phyloP scores from a whole-genome alignment of 2,113 vertebrate genomes.

The Corythornis madagascariensis region DNA sequence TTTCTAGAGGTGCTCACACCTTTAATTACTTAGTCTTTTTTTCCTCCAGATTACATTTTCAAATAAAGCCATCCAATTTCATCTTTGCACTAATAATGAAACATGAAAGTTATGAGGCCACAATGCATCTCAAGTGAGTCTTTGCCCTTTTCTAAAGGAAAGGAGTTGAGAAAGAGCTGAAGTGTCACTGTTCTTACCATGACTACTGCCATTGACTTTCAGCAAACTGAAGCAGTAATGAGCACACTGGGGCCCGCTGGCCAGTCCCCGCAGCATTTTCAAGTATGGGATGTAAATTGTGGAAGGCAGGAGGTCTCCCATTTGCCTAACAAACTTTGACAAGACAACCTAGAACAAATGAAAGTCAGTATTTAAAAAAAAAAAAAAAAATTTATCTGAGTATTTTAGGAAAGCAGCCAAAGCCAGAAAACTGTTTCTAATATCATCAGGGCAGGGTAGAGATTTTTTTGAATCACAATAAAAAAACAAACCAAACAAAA shows the following conservation, averaged over 20 bases:
- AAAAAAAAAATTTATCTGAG: background rate
- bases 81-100: background rate
- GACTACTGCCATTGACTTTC: slow-evolving; percentile 94
- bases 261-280: slow-evolving; percentile 92
- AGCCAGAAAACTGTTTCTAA: slow-evolving; percentile 12
- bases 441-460: fast-evolving
- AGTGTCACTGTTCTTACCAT: slow-evolving; percentile 80
- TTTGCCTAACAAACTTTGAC: slow-evolving; percentile 98
- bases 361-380: background rate
- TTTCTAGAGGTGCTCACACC: background rate
- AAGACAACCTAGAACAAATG: slow-evolving; percentile 87
- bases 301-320: slow-evolving; percentile 94
- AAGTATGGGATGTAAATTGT: slow-evolving; percentile 95
- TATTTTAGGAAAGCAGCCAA: slow-evolving; percentile 29
- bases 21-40: background rate
- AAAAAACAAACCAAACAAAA: background rate
- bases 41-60: background rate
- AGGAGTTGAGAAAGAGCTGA: background rate
- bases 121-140: background rate
- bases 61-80: background rate
- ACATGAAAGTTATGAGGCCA: background rate
- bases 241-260: slow-evolving; percentile 92
- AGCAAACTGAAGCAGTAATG: slow-evolving; percentile 98
- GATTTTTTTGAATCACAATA: background rate
- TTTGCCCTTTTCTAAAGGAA: background rate